Percentiles rank a stretch among this genome's conserved stretches.
Conservation (phyloP, 2,797 vertebrate genomes). For the Enteromius argenteus region DNA sequence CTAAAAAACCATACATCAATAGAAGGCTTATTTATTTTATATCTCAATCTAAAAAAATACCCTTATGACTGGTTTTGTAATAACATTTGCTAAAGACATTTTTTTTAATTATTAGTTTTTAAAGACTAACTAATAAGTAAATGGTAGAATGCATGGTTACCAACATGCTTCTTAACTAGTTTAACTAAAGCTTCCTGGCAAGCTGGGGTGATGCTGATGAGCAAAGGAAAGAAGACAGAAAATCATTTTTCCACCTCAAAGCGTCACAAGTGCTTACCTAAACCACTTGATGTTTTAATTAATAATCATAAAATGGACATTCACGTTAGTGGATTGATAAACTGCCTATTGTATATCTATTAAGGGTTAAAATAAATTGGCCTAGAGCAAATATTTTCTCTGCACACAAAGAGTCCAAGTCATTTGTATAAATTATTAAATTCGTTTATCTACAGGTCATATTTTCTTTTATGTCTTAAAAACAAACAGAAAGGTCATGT, state of each 20-base stretch:
- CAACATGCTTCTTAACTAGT: not conserved
- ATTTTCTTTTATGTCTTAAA: conserved; percentile 50
- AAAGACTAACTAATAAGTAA: too few species aligned
- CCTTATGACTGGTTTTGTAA: too few species aligned
- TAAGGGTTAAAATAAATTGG: conserved; percentile 24
- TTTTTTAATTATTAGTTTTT: too few species aligned
- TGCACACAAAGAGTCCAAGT: conserved; percentile 40
- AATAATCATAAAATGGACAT: not conserved
- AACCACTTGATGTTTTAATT: not conserved
- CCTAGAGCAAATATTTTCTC: conserved; percentile 47
- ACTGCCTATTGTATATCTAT: not conserved
- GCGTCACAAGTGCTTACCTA: not conserved
- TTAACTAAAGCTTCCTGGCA: not conserved
- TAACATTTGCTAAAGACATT: not conserved
- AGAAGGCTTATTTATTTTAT: not conserved
- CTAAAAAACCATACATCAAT: not conserved
- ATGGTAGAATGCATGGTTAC: too few species aligned
- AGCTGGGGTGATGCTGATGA: not conserved
- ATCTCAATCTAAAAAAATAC: too few species aligned
- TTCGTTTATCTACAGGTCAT: conserved; percentile 42
- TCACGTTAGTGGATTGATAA: conserved; percentile 8
- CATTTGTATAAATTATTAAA: conserved; percentile 38
- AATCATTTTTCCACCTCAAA: not conserved
- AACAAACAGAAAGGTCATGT: conserved; percentile 35
- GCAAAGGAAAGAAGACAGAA: not conserved